Evolutionary conservation across 2,113 vertebrate species (phyloP), one percentile per base, ranked within the genome.

Genomic region (Lates calcarifer): DNA sequence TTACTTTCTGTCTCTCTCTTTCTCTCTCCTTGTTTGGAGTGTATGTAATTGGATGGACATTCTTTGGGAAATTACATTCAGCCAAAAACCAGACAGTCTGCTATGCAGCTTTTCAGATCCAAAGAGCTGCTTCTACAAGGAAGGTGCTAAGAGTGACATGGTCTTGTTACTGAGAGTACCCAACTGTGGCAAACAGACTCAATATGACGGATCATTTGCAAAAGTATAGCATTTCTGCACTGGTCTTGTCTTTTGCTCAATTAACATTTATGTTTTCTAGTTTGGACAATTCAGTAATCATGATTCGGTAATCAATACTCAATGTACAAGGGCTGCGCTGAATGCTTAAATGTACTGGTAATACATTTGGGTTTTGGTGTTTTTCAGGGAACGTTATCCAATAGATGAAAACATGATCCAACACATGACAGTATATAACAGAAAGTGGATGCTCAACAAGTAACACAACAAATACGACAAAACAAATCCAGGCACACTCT

Each of bases 51-150:
- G 70, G 37, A 67, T 51, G 53, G 57, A 66, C 6, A 61, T 39
- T 26, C 2, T 20, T 58, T 11, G 0, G 10, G 10, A 47, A 60
- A 69, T 28, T 57, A 12, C 49, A 49, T 15, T 49, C 20, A 75
- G 9, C 6, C 0, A 53, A n/a, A n/a, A n/a, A 39, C 6, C 22
- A 26, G 22, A 22, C 10, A 20, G 4, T 22, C 49, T 73, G 43
- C 3, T 28, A 24, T 28, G 69, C 39, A 17, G 4, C n/a, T 39
- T 47, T 41, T 75, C 11, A 53, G 45, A 75, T 57, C 6, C 29
- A 73, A 64, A 55, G 20, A 43, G 74, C 26, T 15, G 26, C 58
- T 81, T 81, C 79, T 67, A 35, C 20, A 41, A 80, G 7, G 14
- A 69, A 65, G 6, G 35, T 24, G 26, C 3, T 18, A 51, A 28